Evolutionary conservation across 2,797 vertebrate species (phyloP).

Genomic region (Sebastes hubbsi): DNA sequence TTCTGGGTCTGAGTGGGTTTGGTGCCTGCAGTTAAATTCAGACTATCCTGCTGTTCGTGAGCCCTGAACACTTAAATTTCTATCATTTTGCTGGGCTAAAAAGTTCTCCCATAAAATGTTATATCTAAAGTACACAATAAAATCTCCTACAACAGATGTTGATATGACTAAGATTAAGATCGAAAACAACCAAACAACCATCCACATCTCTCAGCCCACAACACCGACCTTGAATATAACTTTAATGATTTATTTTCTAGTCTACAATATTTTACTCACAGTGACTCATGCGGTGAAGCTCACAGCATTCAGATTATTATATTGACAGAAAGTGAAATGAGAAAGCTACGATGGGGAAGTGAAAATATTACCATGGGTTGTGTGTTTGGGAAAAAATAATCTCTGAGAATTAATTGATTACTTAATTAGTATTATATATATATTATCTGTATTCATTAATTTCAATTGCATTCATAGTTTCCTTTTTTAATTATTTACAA

Average conservation of each 20-base stretch:
- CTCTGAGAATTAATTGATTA: not conserved
- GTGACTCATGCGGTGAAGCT: not conserved
- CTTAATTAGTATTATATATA: not conserved
- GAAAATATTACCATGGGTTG: not conserved
- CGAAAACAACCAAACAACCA: slow-evolving; percentile 1
- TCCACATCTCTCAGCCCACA: not conserved
- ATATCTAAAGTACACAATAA: not conserved
- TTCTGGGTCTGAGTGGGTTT: slow-evolving; percentile 3
- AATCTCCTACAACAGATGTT: not conserved
- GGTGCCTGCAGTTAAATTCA: slow-evolving; percentile 17
- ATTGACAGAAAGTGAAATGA: not conserved
- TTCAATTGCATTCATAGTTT: not conserved
- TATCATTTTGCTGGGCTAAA: not conserved
- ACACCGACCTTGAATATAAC: slow-evolving; percentile 10
- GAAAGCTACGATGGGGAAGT: not conserved
- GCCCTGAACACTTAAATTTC: not conserved
- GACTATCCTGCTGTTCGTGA: not conserved
- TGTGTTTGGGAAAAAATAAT: not conserved
- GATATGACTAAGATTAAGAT: slow-evolving; percentile 7
- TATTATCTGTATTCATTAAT: not conserved
- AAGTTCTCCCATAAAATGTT: not conserved
- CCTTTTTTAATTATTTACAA: not conserved
- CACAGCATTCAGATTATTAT: not conserved
- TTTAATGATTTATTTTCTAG: slow-evolving; percentile 8
- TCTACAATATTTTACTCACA: not conserved